Base-by-base conservation (phyloP, 2,888 invertebrate genomes). In the Auanema freiburgensis region DNA sequence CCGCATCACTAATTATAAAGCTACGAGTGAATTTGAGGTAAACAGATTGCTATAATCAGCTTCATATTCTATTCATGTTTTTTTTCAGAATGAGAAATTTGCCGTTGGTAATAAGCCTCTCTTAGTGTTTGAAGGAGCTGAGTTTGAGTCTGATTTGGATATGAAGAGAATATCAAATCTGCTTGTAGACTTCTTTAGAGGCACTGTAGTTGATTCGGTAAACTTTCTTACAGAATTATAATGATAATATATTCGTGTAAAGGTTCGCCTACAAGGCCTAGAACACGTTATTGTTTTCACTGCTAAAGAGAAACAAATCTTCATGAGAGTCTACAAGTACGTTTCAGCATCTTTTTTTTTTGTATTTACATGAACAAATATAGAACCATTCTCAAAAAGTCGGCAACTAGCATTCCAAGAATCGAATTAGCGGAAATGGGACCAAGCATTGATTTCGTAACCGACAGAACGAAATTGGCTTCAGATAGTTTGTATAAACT, bases 391-490 rank as follows among this genome's bases (percentile, higher is more conserved):
- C 57, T 96, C 55, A 94, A 95, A 84, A 97, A 96, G 85, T 94
- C 95, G 71, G 94, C 93, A 0, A 89, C 89, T 70, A 89, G 89
- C 79, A 91, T 90, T 57, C 97, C 97, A 0, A 89, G 93, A 72
- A 90, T 95, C 71, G 96, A 97, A 86, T 86, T 98, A 56, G 90
- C 90, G 84, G 93, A 93, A 87, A 93, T 94, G 81, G 95, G 98
- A 23, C 98, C 98, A 21, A 90, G 91, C 23, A 88, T 93, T 72
- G 92, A 96, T 85, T 90, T 98, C 74, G 88, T 88, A 63, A 64
- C 69, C 42, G 88, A 95, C 71, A 89, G 98, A 74, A 91, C 90
- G 0, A 92, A 91, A 85, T 87, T 97, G 59, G 94, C 94, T 0
- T 91, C 93, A 0, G 91, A 91, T 72, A 92, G 93, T 84, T 87